phyloP scores from a whole-genome alignment of 2,888 invertebrate genomes.

The Octodonta nipae region DNA sequence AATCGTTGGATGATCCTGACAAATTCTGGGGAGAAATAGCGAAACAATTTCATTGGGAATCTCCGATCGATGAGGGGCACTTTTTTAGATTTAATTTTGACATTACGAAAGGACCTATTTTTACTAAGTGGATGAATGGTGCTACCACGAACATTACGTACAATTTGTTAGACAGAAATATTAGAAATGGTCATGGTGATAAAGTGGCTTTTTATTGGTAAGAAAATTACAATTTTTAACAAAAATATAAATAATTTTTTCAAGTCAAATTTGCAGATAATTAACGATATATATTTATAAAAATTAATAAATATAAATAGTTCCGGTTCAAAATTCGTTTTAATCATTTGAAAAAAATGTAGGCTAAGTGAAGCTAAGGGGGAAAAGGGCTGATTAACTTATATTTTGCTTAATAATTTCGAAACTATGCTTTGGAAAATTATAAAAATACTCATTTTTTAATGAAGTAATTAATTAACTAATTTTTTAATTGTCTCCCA shows the following conservation, averaged over 20 bases:
- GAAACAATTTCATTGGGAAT: constrained; percentile 89
- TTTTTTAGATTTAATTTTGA: constrained; percentile 89
- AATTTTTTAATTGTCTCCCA: too few species aligned
- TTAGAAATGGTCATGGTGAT: constrained; percentile 77
- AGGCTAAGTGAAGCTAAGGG: too few species aligned
- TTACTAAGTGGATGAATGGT: constrained; percentile 89
- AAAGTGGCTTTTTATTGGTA: constrained; percentile 91
- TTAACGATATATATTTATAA: too few species aligned
- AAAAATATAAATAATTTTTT: background rate
- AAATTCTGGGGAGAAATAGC: constrained; percentile 88
- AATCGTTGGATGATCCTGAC: constrained; percentile 77
- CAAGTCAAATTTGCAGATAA: background rate
- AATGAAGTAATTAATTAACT: too few species aligned
- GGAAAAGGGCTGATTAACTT: too few species aligned
- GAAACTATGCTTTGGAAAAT: too few species aligned
- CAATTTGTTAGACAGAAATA: constrained; percentile 84
- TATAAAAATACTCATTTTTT: too few species aligned
- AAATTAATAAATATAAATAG: too few species aligned
- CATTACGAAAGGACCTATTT: constrained; percentile 73
- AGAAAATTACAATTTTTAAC: constrained; percentile 34
- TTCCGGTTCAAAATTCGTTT: too few species aligned
- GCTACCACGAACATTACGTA: constrained; percentile 91
- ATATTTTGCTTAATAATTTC: too few species aligned
- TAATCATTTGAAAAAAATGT: too few species aligned
- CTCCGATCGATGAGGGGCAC: constrained; percentile 55